Evolutionary conservation across 1,140 invertebrate genomes (phyloP).

Genomic region (Diachasmimorpha longicaudata): DNA sequence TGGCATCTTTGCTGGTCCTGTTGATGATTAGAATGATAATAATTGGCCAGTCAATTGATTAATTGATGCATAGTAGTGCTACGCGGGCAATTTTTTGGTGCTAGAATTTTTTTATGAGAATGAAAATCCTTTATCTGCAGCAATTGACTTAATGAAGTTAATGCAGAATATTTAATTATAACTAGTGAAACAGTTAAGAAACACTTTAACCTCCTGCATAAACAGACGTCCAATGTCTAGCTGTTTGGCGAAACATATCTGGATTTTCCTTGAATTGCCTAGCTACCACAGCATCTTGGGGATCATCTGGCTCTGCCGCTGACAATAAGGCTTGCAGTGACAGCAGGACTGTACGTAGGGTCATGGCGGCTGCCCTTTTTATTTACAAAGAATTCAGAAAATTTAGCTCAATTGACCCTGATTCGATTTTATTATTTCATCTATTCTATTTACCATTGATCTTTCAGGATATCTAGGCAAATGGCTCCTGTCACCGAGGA

Average conservation of each 20-base stretch:
- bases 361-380: conserved; percentile 96
- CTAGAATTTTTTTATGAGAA: too few relatives aligned
- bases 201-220: conserved; percentile 81
- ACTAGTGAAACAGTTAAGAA: too few relatives aligned
- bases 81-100: too few relatives aligned
- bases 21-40: conserved; percentile 29
- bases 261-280: conserved; percentile 92
- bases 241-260: conserved; percentile 86
- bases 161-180: too few relatives aligned
- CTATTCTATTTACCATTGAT: conserved; percentile 82
- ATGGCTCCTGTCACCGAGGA: conserved; percentile 98
- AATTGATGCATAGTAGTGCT: too few relatives aligned
- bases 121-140: too few relatives aligned
- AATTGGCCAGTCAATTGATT: too few relatives aligned
- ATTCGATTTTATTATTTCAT: conserved; percentile 17
- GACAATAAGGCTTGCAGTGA: conserved; percentile 92
- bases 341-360: conserved; percentile 91
- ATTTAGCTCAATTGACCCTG: neutral
- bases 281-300: conserved; percentile 96
- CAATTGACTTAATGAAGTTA: too few relatives aligned
- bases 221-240: conserved; percentile 91
- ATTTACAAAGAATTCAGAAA: conserved; percentile 11
- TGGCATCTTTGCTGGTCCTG: conserved; percentile 73
- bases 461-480: conserved; percentile 98
- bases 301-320: conserved; percentile 95